Conservation (phyloP, 2,888 invertebrate species). For the Neoascia interrupta region DNA sequence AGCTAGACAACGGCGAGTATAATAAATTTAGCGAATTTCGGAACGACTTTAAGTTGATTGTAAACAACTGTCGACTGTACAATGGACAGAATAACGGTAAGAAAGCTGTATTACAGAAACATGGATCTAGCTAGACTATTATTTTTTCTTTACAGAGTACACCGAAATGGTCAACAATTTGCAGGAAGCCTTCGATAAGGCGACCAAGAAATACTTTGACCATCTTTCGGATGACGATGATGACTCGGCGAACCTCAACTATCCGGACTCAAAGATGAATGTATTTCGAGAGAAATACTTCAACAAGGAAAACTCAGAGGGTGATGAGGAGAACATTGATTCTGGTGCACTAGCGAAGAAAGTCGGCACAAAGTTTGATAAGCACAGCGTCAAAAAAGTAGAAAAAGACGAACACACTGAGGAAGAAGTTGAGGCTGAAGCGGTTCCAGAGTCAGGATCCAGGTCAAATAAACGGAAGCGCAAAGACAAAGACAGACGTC, state of each 20-base stretch:
- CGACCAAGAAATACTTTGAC: constrained; percentile 91
- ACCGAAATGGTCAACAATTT: constrained; percentile 93
- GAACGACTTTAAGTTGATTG: constrained; percentile 93
- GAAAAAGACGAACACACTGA: constrained; percentile 75
- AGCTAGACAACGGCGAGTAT: constrained; percentile 90
- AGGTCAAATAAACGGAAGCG: constrained; percentile 76
- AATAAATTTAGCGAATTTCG: constrained; percentile 89
- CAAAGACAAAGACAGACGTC: constrained; percentile 79
- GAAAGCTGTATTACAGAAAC: too few species aligned
- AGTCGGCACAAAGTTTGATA: constrained; percentile 4
- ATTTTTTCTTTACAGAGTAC: constrained; percentile 84
- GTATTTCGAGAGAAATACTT: constrained; percentile 80
- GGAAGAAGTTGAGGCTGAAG: constrained; percentile 40
- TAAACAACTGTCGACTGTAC: constrained; percentile 94
- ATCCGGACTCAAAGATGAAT: constrained; percentile 80
- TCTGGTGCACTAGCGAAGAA: constrained; percentile 10
- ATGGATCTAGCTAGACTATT: not conserved
- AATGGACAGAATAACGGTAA: constrained; percentile 96
- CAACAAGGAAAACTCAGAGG: constrained; percentile 74
- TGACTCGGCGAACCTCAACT: constrained; percentile 87
- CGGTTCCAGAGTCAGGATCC: constrained; percentile 59
- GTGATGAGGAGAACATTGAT: constrained; percentile 71
- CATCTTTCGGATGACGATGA: constrained; percentile 91
- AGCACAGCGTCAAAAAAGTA: constrained; percentile 65
- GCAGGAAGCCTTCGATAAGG: constrained; percentile 89